Evolutionary conservation across 2,113 vertebrate species (phyloP), one percentile per base, ranked within the genome.

Genomic region (Climacteris rufus): DNA sequence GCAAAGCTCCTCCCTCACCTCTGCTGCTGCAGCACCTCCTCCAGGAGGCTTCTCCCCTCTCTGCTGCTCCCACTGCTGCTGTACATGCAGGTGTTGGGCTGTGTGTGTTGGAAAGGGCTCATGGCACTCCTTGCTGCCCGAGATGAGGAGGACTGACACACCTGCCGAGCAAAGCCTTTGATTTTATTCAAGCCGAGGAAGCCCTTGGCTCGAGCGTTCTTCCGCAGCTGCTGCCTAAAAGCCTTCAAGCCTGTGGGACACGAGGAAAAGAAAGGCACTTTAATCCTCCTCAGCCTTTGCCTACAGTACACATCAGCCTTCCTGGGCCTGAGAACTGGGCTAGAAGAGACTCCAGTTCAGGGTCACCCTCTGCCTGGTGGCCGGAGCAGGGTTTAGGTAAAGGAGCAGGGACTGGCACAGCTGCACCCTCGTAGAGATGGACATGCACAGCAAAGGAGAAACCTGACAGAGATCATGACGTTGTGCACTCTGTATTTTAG

Each of bases 141-240:
- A 97, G 98, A 97, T 63, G 98, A 98, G 13, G 98, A 97, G 80
- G 98, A 87, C 47, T 98, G 98, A 93, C 98, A 99, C 54, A 98
- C 97, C 80, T 99, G 99, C 92, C 99, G 98, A 4, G 99, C 98
- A 97, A 99, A 96, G 87, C 99, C 99, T 96, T 99, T 99, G 98
- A 99, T 99, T 97, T 99, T 99, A 96, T 99, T 99, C 95, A 99
- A 98, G 71, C 99, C 99, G 92, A 99, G 98, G 47, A 99, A 98
- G 27, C 99, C 99, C 92, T 99, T 99, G 81, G 99, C 98, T 97
- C 99, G 98, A 4, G 98, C 98, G 17, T 98, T 99, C 98, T 99
- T 99, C 93, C 99, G 98, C 96, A 99, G 98, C 97, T 99, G 99
- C 97, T 99, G 99, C 59, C 99, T 98, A 96, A 99, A 99, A 83